Conservation (phyloP, 2,797 vertebrate genomes). For the Characodon lateralis region DNA sequence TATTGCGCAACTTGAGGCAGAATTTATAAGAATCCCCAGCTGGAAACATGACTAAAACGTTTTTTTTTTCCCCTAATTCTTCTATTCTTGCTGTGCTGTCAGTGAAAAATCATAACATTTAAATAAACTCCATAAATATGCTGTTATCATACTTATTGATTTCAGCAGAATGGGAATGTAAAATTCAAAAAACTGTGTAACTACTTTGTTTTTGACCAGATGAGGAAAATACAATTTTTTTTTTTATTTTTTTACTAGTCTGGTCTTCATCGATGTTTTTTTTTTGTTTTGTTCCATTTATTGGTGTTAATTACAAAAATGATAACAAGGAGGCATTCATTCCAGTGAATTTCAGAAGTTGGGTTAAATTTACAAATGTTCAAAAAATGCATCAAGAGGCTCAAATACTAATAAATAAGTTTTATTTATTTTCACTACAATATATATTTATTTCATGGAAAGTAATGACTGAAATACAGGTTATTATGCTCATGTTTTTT, state of each 20-base stretch:
- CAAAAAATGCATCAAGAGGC: too few relatives aligned
- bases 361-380: neutral
- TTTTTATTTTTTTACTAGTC: neutral
- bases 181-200: neutral
- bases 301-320: neutral
- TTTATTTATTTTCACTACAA: neutral
- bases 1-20: neutral
- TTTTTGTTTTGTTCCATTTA: neutral
- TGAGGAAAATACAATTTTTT: too few relatives aligned
- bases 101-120: neutral
- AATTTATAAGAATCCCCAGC: neutral
- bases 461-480: neutral
- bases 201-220: neutral
- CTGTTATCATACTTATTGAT: neutral
- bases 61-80: neutral
- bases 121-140: neutral
- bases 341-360: neutral
- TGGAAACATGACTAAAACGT: neutral
- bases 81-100: neutral
- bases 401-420: neutral
- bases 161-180: neutral
- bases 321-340: neutral
- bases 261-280: neutral
- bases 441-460: neutral
- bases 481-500: neutral